Conservation (phyloP, 2,797 vertebrate genomes). For the Amblyopsis hoosieri region DNA sequence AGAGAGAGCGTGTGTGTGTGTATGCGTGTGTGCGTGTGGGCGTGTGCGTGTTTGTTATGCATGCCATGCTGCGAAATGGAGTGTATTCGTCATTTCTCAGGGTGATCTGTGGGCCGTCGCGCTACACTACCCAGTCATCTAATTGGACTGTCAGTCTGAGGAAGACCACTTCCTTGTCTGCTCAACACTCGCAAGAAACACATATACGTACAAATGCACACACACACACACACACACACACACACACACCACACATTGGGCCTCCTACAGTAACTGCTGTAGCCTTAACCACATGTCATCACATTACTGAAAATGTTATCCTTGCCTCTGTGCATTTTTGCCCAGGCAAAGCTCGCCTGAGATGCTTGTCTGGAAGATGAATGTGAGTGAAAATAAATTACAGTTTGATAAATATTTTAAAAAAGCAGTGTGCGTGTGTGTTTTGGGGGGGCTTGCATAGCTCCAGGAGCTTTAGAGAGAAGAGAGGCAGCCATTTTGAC, state of each 20-base stretch:
- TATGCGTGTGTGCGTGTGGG: constrained; percentile 10
- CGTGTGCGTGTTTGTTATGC: not conserved
- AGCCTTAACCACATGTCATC: constrained; percentile 64
- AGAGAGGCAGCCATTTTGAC: constrained; percentile 37
- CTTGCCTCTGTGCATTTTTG: constrained; percentile 6
- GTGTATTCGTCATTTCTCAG: constrained; percentile 47
- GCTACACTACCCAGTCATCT: constrained; percentile 62
- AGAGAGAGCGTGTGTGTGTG: constrained; percentile 13
- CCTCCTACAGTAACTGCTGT: constrained; percentile 31
- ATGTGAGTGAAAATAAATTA: constrained; percentile 24
- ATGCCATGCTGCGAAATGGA: constrained; percentile 14
- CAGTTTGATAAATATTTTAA: constrained; percentile 20
- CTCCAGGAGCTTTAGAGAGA: not conserved
- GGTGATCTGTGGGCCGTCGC: constrained; percentile 47
- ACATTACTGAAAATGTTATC: constrained; percentile 58
- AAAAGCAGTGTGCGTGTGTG: too few species aligned
- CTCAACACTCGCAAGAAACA: constrained; percentile 20
- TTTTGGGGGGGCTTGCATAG: not conserved
- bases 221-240: constrained; percentile 20
- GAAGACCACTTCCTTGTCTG: constrained; percentile 52
- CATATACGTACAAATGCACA: not conserved
- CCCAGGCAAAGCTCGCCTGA: constrained; percentile 30
- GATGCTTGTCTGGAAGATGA: constrained; percentile 35
- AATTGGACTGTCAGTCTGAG: constrained; percentile 74
- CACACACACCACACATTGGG: constrained; percentile 23